Percentiles rank a stretch among this genome's conserved stretches.
These are phyloP conservation scores for Pachyramphus minor DNA, from an alignment of 2,113 vertebrate genomes.

Conservation along the genomic window DNA sequence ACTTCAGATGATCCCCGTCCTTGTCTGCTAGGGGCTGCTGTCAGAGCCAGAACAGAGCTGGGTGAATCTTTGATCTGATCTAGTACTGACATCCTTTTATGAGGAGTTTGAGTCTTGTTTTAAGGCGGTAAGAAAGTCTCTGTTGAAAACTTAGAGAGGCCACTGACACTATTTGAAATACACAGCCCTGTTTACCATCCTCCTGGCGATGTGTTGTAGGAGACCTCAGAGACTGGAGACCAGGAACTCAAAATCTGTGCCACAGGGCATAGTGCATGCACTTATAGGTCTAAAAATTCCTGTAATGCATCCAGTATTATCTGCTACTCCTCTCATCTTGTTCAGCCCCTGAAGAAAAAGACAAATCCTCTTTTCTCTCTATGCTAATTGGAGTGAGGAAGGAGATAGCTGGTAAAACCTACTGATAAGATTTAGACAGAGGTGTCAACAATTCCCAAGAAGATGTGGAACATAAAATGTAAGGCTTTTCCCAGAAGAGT, in stretches of 20 bases:
- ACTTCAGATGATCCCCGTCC: background rate
- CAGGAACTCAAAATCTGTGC: background rate
- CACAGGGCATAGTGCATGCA: background rate
- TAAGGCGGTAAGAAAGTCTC: background rate
- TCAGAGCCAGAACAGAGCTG: background rate
- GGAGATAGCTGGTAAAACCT: slow-evolving; percentile 8
- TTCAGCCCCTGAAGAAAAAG: background rate
- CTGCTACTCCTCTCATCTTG: background rate
- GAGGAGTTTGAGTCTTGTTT: background rate
- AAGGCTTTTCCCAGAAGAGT: slow-evolving; percentile 41
- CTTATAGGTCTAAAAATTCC: background rate
- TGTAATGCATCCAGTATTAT: background rate
- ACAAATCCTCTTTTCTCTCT: slow-evolving; percentile 18
- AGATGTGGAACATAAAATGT: slow-evolving; percentile 35
- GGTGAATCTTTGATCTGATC: background rate
- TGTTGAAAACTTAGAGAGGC: background rate
- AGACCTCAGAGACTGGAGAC: background rate
- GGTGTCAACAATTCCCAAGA: slow-evolving; percentile 38
- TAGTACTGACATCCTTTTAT: background rate
- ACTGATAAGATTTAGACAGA: slow-evolving; percentile 34
- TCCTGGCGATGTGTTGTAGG: background rate
- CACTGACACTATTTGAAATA: background rate
- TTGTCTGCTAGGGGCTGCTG: background rate
- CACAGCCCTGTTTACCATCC: background rate
- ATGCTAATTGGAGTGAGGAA: slow-evolving; percentile 2